These are phyloP conservation scores for Virgularia gustaviana DNA, from an alignment of 92 coral and sea anemone species.

Conservation along the genomic window DNA sequence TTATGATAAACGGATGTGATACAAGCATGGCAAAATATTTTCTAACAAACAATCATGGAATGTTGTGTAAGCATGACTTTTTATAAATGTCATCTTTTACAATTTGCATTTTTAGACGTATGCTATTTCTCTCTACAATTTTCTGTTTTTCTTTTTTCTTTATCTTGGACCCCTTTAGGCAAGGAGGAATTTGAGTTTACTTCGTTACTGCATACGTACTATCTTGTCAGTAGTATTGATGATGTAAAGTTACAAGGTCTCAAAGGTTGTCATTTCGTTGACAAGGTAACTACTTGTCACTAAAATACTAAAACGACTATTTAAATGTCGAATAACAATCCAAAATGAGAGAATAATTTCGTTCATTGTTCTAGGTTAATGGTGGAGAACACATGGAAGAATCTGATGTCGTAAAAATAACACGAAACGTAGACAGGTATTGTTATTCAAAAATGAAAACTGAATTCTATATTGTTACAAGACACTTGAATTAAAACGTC, in stretches of 20 bases:
- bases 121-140: background rate
- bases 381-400: conserved; percentile 32
- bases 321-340: too few species aligned
- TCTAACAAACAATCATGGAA: background rate
- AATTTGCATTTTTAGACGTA: too few species aligned
- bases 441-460: too few species aligned
- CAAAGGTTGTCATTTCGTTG: conserved; percentile 62
- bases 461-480: background rate
- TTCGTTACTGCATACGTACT: conserved; percentile 84
- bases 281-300: conserved; percentile 85
- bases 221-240: conserved; percentile 70
- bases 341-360: background rate
- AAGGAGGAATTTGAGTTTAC: conserved; percentile 80
- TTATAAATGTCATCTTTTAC: background rate
- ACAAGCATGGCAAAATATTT: background rate
- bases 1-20: background rate
- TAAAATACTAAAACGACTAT: background rate
- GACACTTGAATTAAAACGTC: background rate
- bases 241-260: conserved; percentile 70
- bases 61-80: background rate
- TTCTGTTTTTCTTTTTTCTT: background rate
- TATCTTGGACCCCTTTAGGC: too few species aligned
- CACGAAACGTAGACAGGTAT: conserved; percentile 26
- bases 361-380: background rate
- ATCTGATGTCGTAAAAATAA: conserved; percentile 8